phyloP scores from a whole-genome alignment of 1,140 invertebrate species.

The Penaeus chinensis region DNA sequence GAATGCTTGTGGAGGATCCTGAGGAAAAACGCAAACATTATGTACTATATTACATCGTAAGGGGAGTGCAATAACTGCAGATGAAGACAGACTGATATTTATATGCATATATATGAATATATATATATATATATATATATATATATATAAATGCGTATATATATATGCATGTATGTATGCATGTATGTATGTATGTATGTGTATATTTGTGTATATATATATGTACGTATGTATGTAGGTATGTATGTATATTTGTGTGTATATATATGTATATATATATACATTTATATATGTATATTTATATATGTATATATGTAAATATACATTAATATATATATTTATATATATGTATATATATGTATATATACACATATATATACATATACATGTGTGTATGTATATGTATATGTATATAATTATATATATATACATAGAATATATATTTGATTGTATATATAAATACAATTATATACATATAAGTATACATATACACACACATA shows the following conservation, averaged over 20 bases:
- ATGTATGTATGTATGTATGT: slow-evolving; percentile 42
- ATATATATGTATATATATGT: no score
- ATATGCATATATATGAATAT: not conserved
- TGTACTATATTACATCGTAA: not conserved
- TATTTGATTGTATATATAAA: no score
- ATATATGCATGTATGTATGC: slow-evolving; percentile 4
- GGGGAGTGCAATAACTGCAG: not conserved
- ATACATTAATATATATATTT: no score
- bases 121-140: no score
- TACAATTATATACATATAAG: no score
- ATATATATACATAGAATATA: no score
- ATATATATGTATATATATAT: not conserved
- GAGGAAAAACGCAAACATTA: slow-evolving; percentile 1
- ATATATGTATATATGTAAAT: no score
- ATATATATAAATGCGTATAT: not conserved
- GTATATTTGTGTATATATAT: slow-evolving; percentile 38
- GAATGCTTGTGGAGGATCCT: slow-evolving; percentile 53
- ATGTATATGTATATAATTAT: no score
- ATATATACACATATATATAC: no score
- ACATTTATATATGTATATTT: no score
- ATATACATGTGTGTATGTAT: no score
- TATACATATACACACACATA: no score
- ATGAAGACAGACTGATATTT: not conserved
- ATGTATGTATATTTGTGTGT: slow-evolving; percentile 7
- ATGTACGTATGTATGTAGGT: slow-evolving; percentile 19